Conservation (phyloP, 2,888 invertebrate genomes). For the Lypha dubia region DNA sequence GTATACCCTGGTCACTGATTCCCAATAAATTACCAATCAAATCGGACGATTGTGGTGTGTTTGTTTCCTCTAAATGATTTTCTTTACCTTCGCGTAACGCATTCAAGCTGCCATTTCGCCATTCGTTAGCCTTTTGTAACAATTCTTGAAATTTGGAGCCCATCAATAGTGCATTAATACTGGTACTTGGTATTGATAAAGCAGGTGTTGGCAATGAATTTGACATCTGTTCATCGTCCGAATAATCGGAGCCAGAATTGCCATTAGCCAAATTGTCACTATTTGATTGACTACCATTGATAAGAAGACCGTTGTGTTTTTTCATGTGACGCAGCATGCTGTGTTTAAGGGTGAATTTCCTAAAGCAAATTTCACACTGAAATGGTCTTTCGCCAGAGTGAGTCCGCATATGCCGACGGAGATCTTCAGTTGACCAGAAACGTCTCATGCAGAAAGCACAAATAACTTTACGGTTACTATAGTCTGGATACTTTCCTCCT, state of each 20-base stretch:
- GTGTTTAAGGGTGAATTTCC: conserved; percentile 96
- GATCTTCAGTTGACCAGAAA: conserved; percentile 97
- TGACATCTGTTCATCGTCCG: conserved; percentile 81
- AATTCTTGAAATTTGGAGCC: conserved; percentile 81
- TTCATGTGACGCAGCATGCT: conserved; percentile 97
- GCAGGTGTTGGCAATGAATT: conserved; percentile 72
- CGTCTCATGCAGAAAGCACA: conserved; percentile 96
- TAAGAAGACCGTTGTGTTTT: conserved; percentile 89
- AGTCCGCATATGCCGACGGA: conserved; percentile 96
- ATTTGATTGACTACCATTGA: conserved; percentile 74
- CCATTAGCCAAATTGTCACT: conserved; percentile 73
- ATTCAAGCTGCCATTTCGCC: conserved; percentile 78
- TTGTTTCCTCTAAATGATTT: conserved; percentile 77
- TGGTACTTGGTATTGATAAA: conserved; percentile 54
- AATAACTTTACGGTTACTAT: conserved; percentile 93
- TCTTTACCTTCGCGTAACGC: conserved; percentile 80
- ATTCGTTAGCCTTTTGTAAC: conserved; percentile 80
- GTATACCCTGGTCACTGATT: conserved; percentile 92
- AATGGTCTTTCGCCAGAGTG: conserved; percentile 97
- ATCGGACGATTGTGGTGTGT: conserved; percentile 83
- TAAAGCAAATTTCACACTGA: conserved; percentile 93
- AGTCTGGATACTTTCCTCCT: conserved; percentile 91
- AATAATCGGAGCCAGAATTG: conserved; percentile 82
- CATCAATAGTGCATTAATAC: conserved; percentile 72
- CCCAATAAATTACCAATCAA: conserved; percentile 95